Percentiles rank a stretch among this genome's conserved stretches.
Conservation (phyloP, 2,797 vertebrate genomes). For the Coilia nasus region DNA sequence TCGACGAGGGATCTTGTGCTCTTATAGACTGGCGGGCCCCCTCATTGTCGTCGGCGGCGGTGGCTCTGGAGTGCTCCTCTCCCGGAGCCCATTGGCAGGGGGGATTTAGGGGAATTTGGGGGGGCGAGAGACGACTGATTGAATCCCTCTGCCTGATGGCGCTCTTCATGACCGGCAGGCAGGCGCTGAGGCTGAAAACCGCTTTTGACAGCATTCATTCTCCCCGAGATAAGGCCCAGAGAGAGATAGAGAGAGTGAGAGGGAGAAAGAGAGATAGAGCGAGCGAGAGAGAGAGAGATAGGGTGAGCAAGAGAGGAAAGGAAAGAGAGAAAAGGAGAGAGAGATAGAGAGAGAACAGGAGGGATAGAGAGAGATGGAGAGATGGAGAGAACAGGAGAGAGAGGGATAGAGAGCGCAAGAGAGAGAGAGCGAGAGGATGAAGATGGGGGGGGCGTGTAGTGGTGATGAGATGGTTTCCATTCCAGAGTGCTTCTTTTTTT, state of each 20-base stretch:
- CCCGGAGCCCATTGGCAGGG: not conserved
- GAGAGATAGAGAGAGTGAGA: not conserved
- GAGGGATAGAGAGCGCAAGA: not conserved
- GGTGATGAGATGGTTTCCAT: not conserved
- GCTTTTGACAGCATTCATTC: conserved; percentile 54
- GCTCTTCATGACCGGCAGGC: conserved; percentile 40
- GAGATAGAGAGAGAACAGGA: not conserved
- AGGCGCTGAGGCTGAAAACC: conserved; percentile 40
- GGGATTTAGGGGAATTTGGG: conserved; percentile 52
- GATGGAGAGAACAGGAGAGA: not conserved
- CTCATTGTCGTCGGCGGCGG: too few species aligned
- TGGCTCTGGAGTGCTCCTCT: not conserved
- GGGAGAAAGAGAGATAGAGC: conserved; percentile 19
- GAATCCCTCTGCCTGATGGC: conserved; percentile 51
- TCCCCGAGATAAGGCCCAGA: conserved; percentile 39
- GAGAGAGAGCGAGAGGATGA: not conserved
- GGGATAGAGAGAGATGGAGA: not conserved
- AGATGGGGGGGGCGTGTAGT: not conserved
- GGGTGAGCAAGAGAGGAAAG: not conserved
- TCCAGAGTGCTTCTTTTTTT: not conserved
- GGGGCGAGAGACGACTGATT: conserved; percentile 48
- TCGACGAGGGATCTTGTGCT: not conserved
- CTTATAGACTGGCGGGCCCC: not conserved
- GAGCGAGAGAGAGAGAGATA: not conserved
- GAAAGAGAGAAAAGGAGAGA: too few species aligned